Evolutionary conservation across 2,113 vertebrate genomes (phyloP).

Genomic region (Mus spicilegus): DNA sequence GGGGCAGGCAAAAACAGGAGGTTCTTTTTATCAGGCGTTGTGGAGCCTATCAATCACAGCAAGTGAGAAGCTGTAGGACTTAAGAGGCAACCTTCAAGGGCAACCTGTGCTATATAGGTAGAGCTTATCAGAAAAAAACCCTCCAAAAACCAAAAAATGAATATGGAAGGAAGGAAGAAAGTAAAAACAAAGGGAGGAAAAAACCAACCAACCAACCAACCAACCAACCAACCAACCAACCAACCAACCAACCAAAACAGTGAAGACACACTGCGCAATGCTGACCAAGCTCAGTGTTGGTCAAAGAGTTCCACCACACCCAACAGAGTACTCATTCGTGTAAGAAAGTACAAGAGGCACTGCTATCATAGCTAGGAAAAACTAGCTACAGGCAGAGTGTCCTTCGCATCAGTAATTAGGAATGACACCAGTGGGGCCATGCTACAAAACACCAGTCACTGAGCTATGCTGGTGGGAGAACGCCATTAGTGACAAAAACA

Average conservation of each 20-base stretch:
- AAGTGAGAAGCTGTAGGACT: not conserved
- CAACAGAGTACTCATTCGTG: not conserved
- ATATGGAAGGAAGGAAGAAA: not conserved
- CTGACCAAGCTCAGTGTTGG: not conserved
- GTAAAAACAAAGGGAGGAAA: not conserved
- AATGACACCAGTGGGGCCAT: not conserved
- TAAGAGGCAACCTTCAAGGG: not conserved
- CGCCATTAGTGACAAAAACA: not conserved
- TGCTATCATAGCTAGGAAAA: not conserved
- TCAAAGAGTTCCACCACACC: not conserved
- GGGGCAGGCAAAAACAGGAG: no score
- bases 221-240: not conserved
- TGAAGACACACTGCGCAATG: not conserved
- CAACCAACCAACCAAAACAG: not conserved
- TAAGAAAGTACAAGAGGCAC: not conserved
- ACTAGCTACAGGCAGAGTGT: not conserved
- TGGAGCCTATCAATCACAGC: not conserved
- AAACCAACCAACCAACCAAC: not conserved
- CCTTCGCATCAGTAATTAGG: not conserved
- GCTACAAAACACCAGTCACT: not conserved
- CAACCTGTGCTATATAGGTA: not conserved
- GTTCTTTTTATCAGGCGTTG: not conserved
- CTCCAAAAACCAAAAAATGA: not conserved
- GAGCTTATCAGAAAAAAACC: not conserved
- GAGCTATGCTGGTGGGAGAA: not conserved